Percentiles rank a stretch among this genome's conserved stretches.
These are phyloP conservation scores for Noctua fimbriata DNA, from an alignment of 2,888 invertebrate genomes.

Conservation along the genomic window DNA sequence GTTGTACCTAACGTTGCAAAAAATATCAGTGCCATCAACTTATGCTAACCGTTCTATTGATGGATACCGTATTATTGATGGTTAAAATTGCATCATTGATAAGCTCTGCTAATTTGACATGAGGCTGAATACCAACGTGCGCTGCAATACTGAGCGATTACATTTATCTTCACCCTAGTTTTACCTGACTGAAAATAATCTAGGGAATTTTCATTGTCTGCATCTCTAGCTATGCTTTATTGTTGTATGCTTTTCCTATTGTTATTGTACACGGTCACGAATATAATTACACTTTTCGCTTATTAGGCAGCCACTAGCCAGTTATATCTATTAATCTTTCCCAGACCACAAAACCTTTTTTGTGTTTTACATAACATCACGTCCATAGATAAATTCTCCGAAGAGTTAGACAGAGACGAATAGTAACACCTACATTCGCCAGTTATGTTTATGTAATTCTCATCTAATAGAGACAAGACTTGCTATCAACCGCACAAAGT, in stretches of 20 bases:
- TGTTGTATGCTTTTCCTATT: neutral
- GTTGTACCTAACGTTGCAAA: neutral
- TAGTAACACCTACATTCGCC: neutral
- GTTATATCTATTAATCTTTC: neutral
- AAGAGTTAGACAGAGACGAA: neutral
- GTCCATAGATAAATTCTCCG: neutral
- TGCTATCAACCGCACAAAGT: neutral
- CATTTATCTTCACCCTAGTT: neutral
- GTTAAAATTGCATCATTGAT: neutral
- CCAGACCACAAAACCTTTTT: constrained; percentile 10
- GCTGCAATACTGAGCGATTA: neutral
- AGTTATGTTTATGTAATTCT: neutral
- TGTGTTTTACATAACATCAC: neutral
- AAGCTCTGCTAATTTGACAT: neutral
- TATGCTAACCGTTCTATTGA: neutral
- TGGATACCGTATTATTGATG: neutral
- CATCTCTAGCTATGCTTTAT: neutral
- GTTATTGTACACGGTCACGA: neutral
- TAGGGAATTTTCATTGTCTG: neutral
- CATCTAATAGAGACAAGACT: neutral
- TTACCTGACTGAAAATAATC: neutral
- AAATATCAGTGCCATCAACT: neutral
- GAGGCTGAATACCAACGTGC: neutral
- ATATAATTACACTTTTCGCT: neutral
- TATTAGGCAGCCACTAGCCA: neutral